Conservation (phyloP, 1,140 invertebrate genomes). For the Magallana ariakensis region DNA sequence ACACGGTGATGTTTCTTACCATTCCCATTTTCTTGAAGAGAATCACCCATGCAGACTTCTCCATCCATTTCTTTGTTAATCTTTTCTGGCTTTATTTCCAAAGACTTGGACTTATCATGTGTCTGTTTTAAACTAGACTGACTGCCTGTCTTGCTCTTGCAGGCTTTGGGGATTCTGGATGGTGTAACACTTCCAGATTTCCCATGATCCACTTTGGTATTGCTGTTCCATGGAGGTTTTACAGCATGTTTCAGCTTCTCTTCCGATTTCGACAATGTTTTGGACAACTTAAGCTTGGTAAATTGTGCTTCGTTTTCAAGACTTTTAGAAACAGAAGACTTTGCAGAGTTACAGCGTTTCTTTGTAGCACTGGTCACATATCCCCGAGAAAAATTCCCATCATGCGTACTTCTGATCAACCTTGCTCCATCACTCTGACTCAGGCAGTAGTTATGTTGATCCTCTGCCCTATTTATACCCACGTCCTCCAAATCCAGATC, state of each 20-base stretch:
- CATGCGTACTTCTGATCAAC: neutral
- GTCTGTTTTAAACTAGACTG: neutral
- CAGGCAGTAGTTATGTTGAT: neutral
- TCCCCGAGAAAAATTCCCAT: neutral
- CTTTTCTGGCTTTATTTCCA: neutral
- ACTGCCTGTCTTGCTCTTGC: neutral
- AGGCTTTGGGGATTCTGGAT: slow-evolving; percentile 10
- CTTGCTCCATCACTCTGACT: slow-evolving; percentile 22
- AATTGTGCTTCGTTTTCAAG: neutral
- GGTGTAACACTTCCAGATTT: neutral
- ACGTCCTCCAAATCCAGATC: neutral
- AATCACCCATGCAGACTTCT: neutral
- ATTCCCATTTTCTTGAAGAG: neutral
- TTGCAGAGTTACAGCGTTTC: slow-evolving; percentile 6
- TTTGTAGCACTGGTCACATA: neutral
- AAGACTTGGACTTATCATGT: neutral
- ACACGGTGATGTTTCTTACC: neutral
- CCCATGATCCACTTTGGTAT: slow-evolving; percentile 14
- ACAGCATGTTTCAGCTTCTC: neutral
- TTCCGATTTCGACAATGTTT: neutral
- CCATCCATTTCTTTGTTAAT: neutral
- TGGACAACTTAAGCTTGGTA: neutral
- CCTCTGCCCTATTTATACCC: neutral
- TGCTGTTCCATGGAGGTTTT: slow-evolving; percentile 25
- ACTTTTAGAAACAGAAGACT: neutral